phyloP scores from a whole-genome alignment of 1,140 invertebrate genomes.

The Drosophila hydei region DNA sequence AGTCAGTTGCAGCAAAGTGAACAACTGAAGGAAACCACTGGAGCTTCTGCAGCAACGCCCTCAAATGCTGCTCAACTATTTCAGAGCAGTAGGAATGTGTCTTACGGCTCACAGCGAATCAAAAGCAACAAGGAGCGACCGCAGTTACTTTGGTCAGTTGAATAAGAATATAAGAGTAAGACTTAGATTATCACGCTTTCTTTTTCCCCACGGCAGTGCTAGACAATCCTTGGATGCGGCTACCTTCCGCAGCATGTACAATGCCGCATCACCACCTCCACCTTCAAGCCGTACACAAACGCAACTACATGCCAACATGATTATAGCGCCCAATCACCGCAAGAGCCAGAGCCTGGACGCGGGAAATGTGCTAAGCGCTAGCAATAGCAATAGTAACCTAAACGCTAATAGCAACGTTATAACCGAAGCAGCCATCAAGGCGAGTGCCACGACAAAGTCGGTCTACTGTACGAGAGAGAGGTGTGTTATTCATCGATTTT shows the following conservation, averaged over 20 bases:
- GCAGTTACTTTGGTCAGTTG: conserved; percentile 63
- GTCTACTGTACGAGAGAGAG: conserved; percentile 70
- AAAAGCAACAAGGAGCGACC: conserved; percentile 78
- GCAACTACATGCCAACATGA: conserved; percentile 71
- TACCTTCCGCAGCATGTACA: conserved; percentile 76
- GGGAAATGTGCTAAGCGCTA: conserved; percentile 81
- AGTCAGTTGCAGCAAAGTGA: conserved; percentile 91
- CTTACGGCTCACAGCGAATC: conserved; percentile 77
- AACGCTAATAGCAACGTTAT: conserved; percentile 42
- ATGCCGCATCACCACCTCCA: conserved; percentile 45
- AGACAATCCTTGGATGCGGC: conserved; percentile 73
- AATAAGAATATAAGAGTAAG: background rate
- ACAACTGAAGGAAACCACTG: conserved; percentile 73
- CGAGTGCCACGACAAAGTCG: conserved; percentile 78
- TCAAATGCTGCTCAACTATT: conserved; percentile 21
- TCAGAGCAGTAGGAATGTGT: conserved; percentile 37
- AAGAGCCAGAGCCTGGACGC: conserved; percentile 93
- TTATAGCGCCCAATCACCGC: conserved; percentile 86
- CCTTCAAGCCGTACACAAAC: conserved; percentile 56
- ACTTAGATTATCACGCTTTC: background rate
- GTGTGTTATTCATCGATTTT: conserved; percentile 26
- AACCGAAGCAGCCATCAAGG: conserved; percentile 75
- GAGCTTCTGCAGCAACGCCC: conserved; percentile 10
- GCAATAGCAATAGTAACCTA: conserved; percentile 33
- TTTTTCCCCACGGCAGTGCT: conserved; percentile 36